Base-by-base conservation (phyloP, 2,797 vertebrate genomes). In the Thunnus albacares region DNA sequence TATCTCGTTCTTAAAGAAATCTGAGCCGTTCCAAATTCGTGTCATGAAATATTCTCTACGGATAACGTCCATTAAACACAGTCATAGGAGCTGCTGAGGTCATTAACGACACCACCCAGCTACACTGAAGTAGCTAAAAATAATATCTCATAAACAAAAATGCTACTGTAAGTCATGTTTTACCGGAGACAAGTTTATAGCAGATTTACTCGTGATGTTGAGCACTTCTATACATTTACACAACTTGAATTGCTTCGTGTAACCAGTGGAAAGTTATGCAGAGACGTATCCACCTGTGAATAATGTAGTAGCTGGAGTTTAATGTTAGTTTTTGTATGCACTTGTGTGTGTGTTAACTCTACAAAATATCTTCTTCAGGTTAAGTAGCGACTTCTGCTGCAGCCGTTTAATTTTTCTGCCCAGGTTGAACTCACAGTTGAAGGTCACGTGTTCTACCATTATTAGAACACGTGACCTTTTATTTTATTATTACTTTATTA, bases 21-120 rank as follows among this genome's bases (percentile, higher is more conserved):
- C 22, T 13, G 15, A 69, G 41, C 55, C 12, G 8, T 4, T 63
- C 35, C 30, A 80, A 85, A 83, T 56, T 41, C 52, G 51, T 22
- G 20, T 63, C 73, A 75, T 80, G 71, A 81, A 79, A 76, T 78
- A 69, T 73, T 71, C 62, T 68, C 67, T 68, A 45, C 61, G 84
- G 69, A 90, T 86, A 83, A 81, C 15, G 26, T 28, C 18, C 60
- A 53, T 83, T 79, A 81, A 85, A 84, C 71, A 81, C 69, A 59
- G 55, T 43, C 62, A 41, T 30, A 68, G 49, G 38, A 80, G 70
- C 70, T 55, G 52, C 52, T 20, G 33, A 9, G 33, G 52, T 53
- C 71, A 80, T 78, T 77, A 80, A 66, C 17, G 62, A 68, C 10
- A 10, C n/a, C 59, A 5, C 6, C 30, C 12, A 18, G 35, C 18